phyloP scores from a whole-genome alignment of 1,140 invertebrate species.

The Myzus persicae region DNA sequence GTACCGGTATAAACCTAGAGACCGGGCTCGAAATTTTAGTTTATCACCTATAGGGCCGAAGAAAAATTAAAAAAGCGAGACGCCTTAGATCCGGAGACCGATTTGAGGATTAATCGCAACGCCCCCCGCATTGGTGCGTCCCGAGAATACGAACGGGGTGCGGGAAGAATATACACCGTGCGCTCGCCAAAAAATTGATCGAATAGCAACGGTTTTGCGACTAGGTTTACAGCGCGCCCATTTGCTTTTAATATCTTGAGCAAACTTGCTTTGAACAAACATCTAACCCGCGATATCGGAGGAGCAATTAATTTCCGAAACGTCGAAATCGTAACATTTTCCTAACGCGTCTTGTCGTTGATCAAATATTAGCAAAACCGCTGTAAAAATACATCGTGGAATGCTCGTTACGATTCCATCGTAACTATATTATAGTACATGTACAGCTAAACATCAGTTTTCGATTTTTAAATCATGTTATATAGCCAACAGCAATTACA shows the following conservation, averaged over 20 bases:
- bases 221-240: neutral
- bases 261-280: neutral
- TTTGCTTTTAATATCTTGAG: slow-evolving; percentile 24
- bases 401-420: neutral
- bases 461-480: neutral
- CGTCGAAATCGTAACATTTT: neutral
- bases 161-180: neutral
- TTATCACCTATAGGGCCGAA: neutral
- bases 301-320: slow-evolving; percentile 36
- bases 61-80: slow-evolving; percentile 3
- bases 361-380: neutral
- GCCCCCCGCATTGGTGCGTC: neutral
- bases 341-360: neutral
- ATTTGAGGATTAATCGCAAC: neutral
- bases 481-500: neutral
- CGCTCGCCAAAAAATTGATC: neutral
- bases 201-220: neutral
- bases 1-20: too few relatives aligned
- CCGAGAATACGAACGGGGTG: neutral
- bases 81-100: neutral
- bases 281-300: neutral
- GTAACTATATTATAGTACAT: neutral
- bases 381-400: neutral
- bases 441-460: neutral
- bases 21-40: neutral